Base-by-base conservation (phyloP, 2,888 invertebrate species). In the Thysanoteuthis rhombus region DNA sequence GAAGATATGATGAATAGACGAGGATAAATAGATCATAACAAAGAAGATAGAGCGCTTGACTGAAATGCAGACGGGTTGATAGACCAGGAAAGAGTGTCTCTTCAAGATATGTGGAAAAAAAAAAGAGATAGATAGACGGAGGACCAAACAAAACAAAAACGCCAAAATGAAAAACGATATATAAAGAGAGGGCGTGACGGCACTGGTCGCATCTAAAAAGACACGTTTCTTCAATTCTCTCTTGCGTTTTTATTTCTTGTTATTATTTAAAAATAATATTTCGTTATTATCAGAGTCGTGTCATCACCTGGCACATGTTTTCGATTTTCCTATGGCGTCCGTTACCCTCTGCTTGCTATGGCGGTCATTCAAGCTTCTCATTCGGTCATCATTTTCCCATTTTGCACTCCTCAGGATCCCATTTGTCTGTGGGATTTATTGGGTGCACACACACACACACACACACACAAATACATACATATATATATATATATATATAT, bases 281-380 rank as follows among this genome's bases (percentile, higher is more conserved):
- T 75, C 36, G 75, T 36, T 36, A 75, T 75, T 75, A n/a, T 75
- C 75, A 75, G 36, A n/a, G n/a, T n/a, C n/a, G n/a, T 75, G 75
- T 75, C 75, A 75, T n/a, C 75, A 75, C n/a, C n/a, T 75, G 75
- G n/a, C 75, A 75, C 75, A 75, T 75, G 75, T 75, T 75, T 75
- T 75, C 75, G 75, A 75, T 75, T 75, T 75, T 75, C 75, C n/a
- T n/a, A n/a, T 75, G 75, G 75, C 75, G 75, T 75, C 75, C n/a
- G 75, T 75, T 75, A 16, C 75, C 75, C 75, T 75, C n/a, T 36
- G 75, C 75, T 75, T 75, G 75, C 16, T 75, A 12, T 16, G 75
- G 12, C n/a, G n/a, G 75, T 75, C 75, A 75, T 75, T 75, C 75
- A 75, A 16, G 75, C 75, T 75, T 75, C 75, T n/a, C 75, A 36